Base-by-base conservation (phyloP, 1,140 invertebrate genomes). In the Chrysomallon squamiferum region DNA sequence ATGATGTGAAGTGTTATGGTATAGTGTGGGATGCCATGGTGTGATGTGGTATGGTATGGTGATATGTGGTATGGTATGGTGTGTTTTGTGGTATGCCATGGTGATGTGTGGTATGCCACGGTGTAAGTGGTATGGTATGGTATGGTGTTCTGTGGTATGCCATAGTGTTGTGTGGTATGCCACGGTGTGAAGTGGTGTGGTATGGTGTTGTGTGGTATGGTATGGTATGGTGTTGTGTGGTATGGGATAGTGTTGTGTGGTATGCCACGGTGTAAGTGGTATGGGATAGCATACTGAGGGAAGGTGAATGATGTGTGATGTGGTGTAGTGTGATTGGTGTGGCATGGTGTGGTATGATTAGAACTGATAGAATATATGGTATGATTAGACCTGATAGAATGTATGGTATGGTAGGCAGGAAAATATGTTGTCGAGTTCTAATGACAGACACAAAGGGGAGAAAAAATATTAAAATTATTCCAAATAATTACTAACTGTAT, bases 121-220 rank as follows among this genome's bases (percentile, higher is more conserved):
- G 35, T 59, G 43, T n/a, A n/a, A n/a, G n/a, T 69, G 69, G 60
- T 71, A 65, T 70, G 66, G 59, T 71, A 62, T 71, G 68, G 63
- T 73, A 68, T 67, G 56, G 56, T 15, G 35, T 38, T 5, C 6
- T 38, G 35, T 38, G 15, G 35, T 38, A 7, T 38, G 35, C 5
- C 5, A 15, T 38, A 15, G 35, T 38, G 35, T 38, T 5, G 59
- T 71, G 64, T 70, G 60, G 45, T 68, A 65, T 68, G 59, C 49
- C 65, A 59, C 52, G 66, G 67, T 71, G 59, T 71, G 71, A 64
- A 72, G 67, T 71, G 71, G 68, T 73, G 62, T 71, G 71, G 68
- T 71, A 68, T 71, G 63, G 62, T 67, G 62, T 71, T 64, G 64
- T 71, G 66, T 73, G 71, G 68, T 71, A 62, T 71, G 69, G 63